Percentiles rank a stretch among this genome's conserved stretches.
These are phyloP conservation scores for Epinephelus cyanopodus DNA, from an alignment of 2,113 vertebrate species.

Conservation along the genomic window DNA sequence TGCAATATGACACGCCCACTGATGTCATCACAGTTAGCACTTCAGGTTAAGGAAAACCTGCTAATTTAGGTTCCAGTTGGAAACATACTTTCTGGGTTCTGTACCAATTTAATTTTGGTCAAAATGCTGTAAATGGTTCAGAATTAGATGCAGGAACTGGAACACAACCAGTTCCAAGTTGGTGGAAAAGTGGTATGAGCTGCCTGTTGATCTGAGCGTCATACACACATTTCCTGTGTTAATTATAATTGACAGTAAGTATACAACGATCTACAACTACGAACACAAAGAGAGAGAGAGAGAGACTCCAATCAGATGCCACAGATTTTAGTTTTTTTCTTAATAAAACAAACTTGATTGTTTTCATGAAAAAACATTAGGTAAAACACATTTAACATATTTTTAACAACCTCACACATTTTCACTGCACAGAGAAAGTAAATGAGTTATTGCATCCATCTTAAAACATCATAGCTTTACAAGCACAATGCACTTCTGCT, in stretches of 20 bases:
- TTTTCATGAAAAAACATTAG: constrained; percentile 15
- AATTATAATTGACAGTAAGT: neutral
- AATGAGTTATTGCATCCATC: constrained; percentile 33
- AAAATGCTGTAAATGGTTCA: too few species aligned
- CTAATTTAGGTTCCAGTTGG: too few species aligned
- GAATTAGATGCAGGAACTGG: too few species aligned
- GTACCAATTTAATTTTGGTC: too few species aligned
- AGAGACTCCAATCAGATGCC: neutral
- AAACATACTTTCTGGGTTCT: too few species aligned
- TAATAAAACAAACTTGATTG: constrained; percentile 11
- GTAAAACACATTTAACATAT: constrained; percentile 1
- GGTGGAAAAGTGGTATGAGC: too few species aligned
- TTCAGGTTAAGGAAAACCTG: too few species aligned
- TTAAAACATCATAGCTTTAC: constrained; percentile 29
- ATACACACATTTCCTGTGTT: neutral
- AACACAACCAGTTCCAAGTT: too few species aligned
- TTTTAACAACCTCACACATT: constrained; percentile 2
- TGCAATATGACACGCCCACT: too few species aligned
- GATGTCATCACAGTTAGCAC: too few species aligned
- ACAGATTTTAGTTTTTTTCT: neutral
- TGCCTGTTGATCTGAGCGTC: neutral
- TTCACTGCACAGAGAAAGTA: constrained; percentile 9
- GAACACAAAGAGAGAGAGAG: neutral
- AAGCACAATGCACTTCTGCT: constrained; percentile 3
- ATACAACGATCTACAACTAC: neutral